A percentile compares a stretch with the other conserved stretches of the same genome.
phyloP scores from a whole-genome alignment of 37 sponge, comb jelly and placozoan genomes.

The Crambe crambe region DNA sequence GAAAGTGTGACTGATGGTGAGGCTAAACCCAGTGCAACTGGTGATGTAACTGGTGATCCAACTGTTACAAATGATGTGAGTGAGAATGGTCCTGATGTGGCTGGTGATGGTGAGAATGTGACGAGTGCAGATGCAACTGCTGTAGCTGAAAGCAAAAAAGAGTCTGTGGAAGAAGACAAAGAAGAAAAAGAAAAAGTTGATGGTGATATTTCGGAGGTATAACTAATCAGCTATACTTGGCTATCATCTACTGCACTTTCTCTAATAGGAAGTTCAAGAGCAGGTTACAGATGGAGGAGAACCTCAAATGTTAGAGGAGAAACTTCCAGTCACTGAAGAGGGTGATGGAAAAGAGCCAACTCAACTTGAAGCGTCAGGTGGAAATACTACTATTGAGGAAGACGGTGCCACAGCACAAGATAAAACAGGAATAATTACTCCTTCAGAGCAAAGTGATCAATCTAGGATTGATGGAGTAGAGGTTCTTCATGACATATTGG shows the following conservation, averaged over 20 bases:
- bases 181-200: not conserved
- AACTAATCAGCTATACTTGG: not conserved
- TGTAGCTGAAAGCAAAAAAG: not conserved
- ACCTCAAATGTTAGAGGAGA: no score
- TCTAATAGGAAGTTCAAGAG: not conserved
- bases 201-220: not conserved
- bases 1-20: not conserved
- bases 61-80: not conserved
- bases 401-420: not conserved
- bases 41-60: not conserved
- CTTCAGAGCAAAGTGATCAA: not conserved
- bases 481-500: conserved; percentile 17
- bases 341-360: not conserved
- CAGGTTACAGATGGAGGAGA: not conserved
- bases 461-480: not conserved
- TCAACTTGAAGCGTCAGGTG: no score
- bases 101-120: not conserved
- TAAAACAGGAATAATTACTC: not conserved
- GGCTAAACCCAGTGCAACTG: not conserved
- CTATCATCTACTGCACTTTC: not conserved
- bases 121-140: not conserved
- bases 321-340: not conserved
- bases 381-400: not conserved
- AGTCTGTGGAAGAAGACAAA: not conserved
- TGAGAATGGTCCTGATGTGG: not conserved